Percentiles rank a stretch among this genome's conserved stretches.
These are phyloP conservation scores for Coracopsis vasa DNA, from an alignment of 2,113 vertebrate genomes.

Conservation along the genomic window DNA sequence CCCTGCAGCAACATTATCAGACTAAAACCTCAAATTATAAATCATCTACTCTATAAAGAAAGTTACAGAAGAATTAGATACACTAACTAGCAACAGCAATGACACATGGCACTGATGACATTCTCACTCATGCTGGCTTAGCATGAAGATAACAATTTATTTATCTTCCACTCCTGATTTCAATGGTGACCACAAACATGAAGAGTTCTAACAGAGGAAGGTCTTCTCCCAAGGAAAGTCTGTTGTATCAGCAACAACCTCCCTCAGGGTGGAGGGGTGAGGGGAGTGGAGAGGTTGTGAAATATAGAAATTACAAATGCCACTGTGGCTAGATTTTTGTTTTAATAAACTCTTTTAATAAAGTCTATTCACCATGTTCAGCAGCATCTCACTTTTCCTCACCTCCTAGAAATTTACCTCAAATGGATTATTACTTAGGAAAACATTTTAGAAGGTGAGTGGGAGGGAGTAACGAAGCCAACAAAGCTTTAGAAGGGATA, in stretches of 20 bases:
- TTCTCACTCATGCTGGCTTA: neutral
- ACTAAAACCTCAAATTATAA: neutral
- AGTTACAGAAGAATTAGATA: neutral
- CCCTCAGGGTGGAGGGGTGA: neutral
- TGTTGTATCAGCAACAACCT: neutral
- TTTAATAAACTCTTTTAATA: neutral
- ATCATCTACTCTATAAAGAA: neutral
- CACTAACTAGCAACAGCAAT: neutral
- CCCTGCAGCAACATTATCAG: neutral
- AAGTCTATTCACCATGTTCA: neutral
- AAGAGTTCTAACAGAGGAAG: neutral
- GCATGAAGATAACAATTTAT: neutral
- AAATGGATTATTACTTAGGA: neutral
- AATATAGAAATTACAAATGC: neutral
- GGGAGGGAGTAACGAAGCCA: neutral
- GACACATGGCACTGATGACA: fast-evolving
- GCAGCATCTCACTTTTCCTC: neutral
- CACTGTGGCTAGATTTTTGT: neutral
- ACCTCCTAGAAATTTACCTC: neutral
- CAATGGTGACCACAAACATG: fast-evolving
- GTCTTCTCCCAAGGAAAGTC: neutral
- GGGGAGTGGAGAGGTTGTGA: neutral
- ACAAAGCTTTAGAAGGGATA: neutral
- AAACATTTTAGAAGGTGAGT: neutral
- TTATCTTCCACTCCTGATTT: neutral